phyloP scores from a whole-genome alignment of 2,888 invertebrate genomes.

The Drosophila formosana region DNA sequence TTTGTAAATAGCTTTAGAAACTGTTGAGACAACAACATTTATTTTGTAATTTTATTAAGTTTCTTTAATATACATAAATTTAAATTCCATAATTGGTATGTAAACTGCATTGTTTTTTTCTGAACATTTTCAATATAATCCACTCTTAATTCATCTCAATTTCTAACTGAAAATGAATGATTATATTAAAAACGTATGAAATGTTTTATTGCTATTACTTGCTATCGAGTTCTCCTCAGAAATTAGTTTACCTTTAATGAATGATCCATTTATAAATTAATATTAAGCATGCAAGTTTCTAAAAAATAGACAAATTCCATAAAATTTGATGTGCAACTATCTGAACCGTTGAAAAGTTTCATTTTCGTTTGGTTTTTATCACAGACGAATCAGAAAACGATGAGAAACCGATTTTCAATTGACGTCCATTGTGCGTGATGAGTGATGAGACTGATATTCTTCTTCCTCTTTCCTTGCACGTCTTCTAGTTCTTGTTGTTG shows the following conservation, averaged over 20 bases:
- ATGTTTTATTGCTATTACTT: too few relatives aligned
- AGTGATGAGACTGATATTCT: conserved; percentile 35
- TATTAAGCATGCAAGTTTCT: too few relatives aligned
- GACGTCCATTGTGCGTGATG: conserved; percentile 46
- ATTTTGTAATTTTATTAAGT: not conserved
- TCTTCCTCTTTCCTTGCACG: not conserved
- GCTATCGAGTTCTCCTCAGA: too few relatives aligned
- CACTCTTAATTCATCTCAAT: too few relatives aligned
- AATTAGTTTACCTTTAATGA: too few relatives aligned
- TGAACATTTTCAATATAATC: too few relatives aligned
- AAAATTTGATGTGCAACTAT: not conserved
- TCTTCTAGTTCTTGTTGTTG: conserved; percentile 24
- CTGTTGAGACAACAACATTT: not conserved
- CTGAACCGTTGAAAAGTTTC: not conserved
- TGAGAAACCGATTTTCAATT: conserved; percentile 37
- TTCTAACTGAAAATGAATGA: too few relatives aligned
- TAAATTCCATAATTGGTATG: not conserved
- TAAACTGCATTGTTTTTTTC: not conserved
- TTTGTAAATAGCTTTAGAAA: too few relatives aligned
- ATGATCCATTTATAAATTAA: too few relatives aligned
- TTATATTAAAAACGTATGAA: too few relatives aligned
- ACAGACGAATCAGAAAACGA: conserved; percentile 17
- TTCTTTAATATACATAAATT: too few relatives aligned
- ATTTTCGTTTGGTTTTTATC: not conserved
- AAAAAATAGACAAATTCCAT: not conserved